Evolutionary conservation across 2,888 invertebrate genomes (phyloP), one percentile per base, ranked within the genome.

Genomic region (Odontocerum albicorne): DNA sequence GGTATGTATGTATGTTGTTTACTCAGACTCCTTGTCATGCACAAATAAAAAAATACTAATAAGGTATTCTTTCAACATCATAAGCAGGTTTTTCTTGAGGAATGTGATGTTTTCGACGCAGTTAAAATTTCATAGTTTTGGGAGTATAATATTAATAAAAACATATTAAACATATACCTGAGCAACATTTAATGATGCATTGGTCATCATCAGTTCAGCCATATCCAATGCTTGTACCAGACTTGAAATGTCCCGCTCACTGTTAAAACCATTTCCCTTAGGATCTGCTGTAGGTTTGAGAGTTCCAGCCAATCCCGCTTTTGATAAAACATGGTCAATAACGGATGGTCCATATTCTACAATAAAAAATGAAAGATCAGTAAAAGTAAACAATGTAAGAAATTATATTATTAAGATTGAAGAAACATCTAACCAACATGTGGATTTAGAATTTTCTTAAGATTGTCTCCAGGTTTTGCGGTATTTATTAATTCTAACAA

Each of bases 331-430:
- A 70, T 98, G 97, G 65, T 97, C 96, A 59, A 98, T 86, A 32
- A 99, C 74, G 0, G 95, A 83, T 15, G 96, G 87, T 3, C 98
- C 97, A 77, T 90, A 97, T 70, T 92, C 94, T 84, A 72, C 4
- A 68, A 57, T 51, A 32, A 62, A 36, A 39, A 47, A 47, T n/a
- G 4, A 44, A 7, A 16, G 2, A 44, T 44, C n/a, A 39, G n/a
- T 17, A 7, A 15, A 6, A 40, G 15, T 8, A n/a, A 21, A 22
- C 35, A 50, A 31, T 21, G 20, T 35, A 40, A 40, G 20, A 40
- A 20, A 6, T 35, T 35, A 7, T 35, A 10, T n/a, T 35, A 4
- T 35, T 35, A 35, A 12, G n/a, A 27, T 19, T 42, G 21, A 40
- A 22, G 36, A 33, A 27, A 20, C 15, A 36, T 32, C 66, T 67